These are phyloP conservation scores for Pelosia muscerda DNA, from an alignment of 2,888 invertebrate species.

Conservation along the genomic window DNA sequence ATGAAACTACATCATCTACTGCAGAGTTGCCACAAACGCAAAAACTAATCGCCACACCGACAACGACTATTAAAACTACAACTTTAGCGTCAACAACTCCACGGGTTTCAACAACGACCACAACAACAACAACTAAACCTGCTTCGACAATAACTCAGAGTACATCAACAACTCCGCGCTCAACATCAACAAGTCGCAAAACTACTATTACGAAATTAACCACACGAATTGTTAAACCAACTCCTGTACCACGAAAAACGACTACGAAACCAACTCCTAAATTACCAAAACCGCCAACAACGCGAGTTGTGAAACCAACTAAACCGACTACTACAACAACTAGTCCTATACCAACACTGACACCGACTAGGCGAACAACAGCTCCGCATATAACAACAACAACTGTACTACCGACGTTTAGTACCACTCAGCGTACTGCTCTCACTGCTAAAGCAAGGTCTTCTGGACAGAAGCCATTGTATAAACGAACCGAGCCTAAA, in stretches of 20 bases:
- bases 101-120: slow-evolving; percentile 33
- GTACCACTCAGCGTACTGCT: not conserved
- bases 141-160: not conserved
- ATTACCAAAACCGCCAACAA: not conserved
- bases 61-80: slow-evolving; percentile 10
- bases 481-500: slow-evolving; percentile 6
- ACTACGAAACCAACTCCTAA: not conserved
- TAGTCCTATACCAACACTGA: not conserved
- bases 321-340: slow-evolving; percentile 24
- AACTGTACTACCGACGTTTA: not conserved
- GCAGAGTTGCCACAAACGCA: slow-evolving; percentile 59
- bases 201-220: not conserved
- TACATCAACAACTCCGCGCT: not conserved
- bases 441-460: not conserved
- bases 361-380: slow-evolving; percentile 2
- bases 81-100: slow-evolving; percentile 24
- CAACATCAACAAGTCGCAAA: slow-evolving; percentile 2
- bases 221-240: not conserved
- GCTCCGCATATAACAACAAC: not conserved
- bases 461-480: not conserved
- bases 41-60: slow-evolving; percentile 56
- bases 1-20: slow-evolving; percentile 2
- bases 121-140: slow-evolving; percentile 1
- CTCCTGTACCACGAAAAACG: not conserved
- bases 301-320: not conserved